These are phyloP conservation scores for Nasonia vitripennis DNA, from an alignment of 1,140 invertebrate species.

Conservation along the genomic window DNA sequence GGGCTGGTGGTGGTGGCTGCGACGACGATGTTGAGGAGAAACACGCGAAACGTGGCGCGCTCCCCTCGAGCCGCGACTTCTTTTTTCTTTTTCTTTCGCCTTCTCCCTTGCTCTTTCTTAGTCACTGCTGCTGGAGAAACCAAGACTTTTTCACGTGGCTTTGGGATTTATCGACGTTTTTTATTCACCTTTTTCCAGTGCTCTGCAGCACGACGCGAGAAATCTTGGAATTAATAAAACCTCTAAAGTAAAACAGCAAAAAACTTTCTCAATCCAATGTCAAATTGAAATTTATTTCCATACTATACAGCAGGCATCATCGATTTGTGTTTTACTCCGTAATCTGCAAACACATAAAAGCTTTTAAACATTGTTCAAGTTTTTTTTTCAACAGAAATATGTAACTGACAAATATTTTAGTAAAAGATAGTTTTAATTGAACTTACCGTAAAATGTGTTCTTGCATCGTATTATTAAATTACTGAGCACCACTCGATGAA, in stretches of 20 bases:
- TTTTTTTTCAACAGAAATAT: not conserved
- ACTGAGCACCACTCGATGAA: not conserved
- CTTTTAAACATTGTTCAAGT: not conserved
- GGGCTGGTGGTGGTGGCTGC: not conserved
- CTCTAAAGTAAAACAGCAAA: constrained; percentile 40
- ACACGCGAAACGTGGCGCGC: constrained; percentile 26
- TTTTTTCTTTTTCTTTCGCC: not conserved
- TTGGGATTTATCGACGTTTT: constrained; percentile 52
- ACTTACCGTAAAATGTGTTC: not conserved
- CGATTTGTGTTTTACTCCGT: constrained; percentile 2
- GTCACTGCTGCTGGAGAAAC: constrained; percentile 26
- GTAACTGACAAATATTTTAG: not conserved
- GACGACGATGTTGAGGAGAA: constrained; percentile 39
- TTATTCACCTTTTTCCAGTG: constrained; percentile 33
- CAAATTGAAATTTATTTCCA: constrained; percentile 47
- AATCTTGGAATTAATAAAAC: constrained; percentile 49
- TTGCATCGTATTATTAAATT: not conserved
- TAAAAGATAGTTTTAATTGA: not conserved
- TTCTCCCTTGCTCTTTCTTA: constrained; percentile 18
- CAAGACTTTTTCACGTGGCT: constrained; percentile 41
- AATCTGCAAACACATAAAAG: constrained; percentile 39
- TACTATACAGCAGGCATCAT: constrained; percentile 27
- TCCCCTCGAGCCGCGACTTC: not conserved
- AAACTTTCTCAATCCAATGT: constrained; percentile 47
- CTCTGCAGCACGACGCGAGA: not conserved